Evolutionary conservation across 35 echinoderm and acorn worm genomes (phyloP), one percentile per base, ranked within the genome.

Genomic region (Heliocidaris erythrogramma): DNA sequence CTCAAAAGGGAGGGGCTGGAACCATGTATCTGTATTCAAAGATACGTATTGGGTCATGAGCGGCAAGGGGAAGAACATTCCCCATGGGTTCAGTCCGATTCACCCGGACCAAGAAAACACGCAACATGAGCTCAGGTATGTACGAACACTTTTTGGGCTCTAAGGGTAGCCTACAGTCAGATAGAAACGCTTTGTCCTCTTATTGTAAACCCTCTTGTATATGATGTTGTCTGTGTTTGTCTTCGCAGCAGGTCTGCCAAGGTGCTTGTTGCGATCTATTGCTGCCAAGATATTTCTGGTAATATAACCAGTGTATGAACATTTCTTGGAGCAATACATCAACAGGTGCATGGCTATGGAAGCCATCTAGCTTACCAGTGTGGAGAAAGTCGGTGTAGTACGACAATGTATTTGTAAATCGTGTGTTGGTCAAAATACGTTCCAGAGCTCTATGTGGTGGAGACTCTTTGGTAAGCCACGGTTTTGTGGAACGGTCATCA

Each of bases 351-450:
- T n/a, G 86, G 21, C 90, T 92, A 29, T 96, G 96, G 30, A 94
- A 96, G 17, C 86, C 56, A 49, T 96, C 96, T 13, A 96, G 48
- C 32, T 78, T 86, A 32, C 96, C 96, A 85, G 94, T 96, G 48
- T 96, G 95, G 18, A 87, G 85, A 65, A 94, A 96, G 48, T 94
- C 86, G 1, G 31, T 90, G 32, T 96, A 94, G 42, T 96, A 94
- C 7, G 85, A 29, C 30, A 96, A 35, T n/a, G 95, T 69, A 49
- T 96, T 94, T 5, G 88, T 48, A 35, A 96, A 96, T 11, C 65
- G 93, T 9, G 56, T 94, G 13, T 94, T 86, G 3, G 47, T 49
- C 27, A 92, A 48, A 16, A 94, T 8, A n/a, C 30, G 21, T 30
- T 88, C 91, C 31, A 96, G 88, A n/a, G 86, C 65, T 30, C 85